Percentiles rank a stretch among this genome's conserved stretches.
phyloP scores from a whole-genome alignment of 2,113 vertebrate genomes.

The Thalassoma bifasciatum region DNA sequence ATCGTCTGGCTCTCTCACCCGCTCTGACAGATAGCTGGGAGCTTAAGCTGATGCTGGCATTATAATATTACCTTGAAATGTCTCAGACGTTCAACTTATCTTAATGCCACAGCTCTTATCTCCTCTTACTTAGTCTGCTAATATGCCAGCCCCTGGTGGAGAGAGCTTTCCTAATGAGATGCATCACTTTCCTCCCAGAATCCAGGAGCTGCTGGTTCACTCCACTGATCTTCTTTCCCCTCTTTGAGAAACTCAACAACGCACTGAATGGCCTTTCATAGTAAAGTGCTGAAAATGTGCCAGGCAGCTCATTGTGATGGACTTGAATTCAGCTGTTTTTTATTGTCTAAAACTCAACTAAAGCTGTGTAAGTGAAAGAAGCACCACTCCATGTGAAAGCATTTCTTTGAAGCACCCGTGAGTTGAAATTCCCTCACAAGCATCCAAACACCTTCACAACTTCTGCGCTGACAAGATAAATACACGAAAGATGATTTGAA shows the following conservation, averaged over 20 bases:
- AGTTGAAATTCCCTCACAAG: slow-evolving; percentile 20
- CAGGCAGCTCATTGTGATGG: slow-evolving; percentile 7
- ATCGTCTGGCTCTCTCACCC: slow-evolving; percentile 17
- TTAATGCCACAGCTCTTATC: slow-evolving; percentile 70
- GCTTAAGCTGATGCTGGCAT: slow-evolving; percentile 69
- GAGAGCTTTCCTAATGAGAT: slow-evolving; percentile 50
- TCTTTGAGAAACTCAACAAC: slow-evolving; percentile 12
- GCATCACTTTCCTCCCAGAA: slow-evolving; percentile 31
- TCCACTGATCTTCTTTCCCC: slow-evolving; percentile 43
- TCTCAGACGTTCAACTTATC: slow-evolving; percentile 61
- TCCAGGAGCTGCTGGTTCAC: slow-evolving; percentile 27
- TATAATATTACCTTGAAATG: slow-evolving; percentile 76
- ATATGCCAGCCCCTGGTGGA: slow-evolving; percentile 27
- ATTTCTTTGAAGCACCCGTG: slow-evolving; percentile 41
- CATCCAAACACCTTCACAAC: slow-evolving; percentile 45
- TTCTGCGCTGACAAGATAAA: slow-evolving; percentile 2
- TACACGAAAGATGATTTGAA: slow-evolving; percentile 9
- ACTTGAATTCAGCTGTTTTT: slow-evolving; percentile 22
- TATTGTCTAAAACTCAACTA: slow-evolving; percentile 27
- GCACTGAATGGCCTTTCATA: slow-evolving; percentile 26
- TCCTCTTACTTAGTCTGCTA: slow-evolving; percentile 38
- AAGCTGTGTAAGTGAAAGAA: neutral
- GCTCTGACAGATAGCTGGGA: slow-evolving; percentile 46
- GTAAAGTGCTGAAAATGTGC: slow-evolving; percentile 10
- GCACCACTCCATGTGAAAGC: slow-evolving; percentile 39